Base-by-base conservation (phyloP, 2,888 invertebrate genomes). In the Ophraella communa region DNA sequence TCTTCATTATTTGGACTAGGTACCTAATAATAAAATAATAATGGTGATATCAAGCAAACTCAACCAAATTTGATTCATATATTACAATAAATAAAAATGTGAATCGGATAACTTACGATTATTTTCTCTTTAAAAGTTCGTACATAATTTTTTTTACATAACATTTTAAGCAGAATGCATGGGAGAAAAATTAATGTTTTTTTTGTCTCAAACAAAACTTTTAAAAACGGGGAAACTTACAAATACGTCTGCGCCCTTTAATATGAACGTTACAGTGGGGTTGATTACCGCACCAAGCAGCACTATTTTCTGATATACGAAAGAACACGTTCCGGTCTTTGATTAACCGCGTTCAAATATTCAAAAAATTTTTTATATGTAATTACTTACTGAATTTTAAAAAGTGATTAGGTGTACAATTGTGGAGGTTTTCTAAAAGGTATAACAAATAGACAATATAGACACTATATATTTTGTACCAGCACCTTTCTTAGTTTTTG, bases 261-360 rank as follows among this genome's bases (percentile, higher is more conserved):
- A 20, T 44, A 42, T 8, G 24, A 1, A 30, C 10, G 44, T 55
- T 18, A 55, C 18, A 44, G 55, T 57, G 52, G 60, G 60, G 60
- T 60, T 51, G 60, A 27, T 52, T 42, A 53, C 27, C 39, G 44
- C 30, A 53, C 39, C 59, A 30, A 52, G 60, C 52, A 52, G 52
- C 60, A 44, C 59, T 52, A 44, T 52, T 60, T 59, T 59, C 20
- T 42, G 33, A 20, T 59, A 60, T 60, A 35, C 44, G 52, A 60
- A 65, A 67, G 62, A 42, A 47, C 62, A 20, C 45, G 27, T 44
- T 20, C 52, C 24, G 44, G 20, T 17, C n/a, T 63, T 63, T 60
- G 39, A 57, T 60, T 61, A 65, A 62, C 62, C 57, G 63, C 53
- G 44, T 63, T 52, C 30, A n/a, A 59, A 33, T 45, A 56, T 55